These are phyloP conservation scores for Pelobates cultripes DNA, from an alignment of 2,797 vertebrate genomes.

Conservation along the genomic window DNA sequence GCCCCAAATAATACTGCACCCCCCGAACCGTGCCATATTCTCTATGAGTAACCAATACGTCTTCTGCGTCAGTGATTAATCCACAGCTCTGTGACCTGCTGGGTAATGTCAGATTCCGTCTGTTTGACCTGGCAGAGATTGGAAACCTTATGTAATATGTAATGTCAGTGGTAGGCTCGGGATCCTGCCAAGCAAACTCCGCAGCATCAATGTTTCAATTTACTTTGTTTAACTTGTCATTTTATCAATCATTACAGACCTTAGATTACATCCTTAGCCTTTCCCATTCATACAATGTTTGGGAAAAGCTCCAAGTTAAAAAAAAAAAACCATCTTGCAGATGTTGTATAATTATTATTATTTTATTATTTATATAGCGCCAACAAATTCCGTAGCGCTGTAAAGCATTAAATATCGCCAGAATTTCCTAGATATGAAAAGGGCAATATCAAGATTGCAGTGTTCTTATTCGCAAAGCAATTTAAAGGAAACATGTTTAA, in stretches of 20 bases:
- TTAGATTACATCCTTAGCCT: neutral
- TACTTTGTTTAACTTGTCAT: slow-evolving; percentile 66
- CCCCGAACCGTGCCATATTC: slow-evolving; percentile 37
- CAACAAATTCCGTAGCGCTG: no score
- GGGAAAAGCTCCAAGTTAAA: no score
- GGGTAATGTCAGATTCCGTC: slow-evolving; percentile 60
- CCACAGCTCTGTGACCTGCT: slow-evolving; percentile 58
- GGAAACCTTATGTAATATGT: slow-evolving; percentile 49
- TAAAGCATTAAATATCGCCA: no score
- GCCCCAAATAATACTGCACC: neutral
- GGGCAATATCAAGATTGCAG: no score
- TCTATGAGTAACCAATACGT: slow-evolving; percentile 61
- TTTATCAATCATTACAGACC: slow-evolving; percentile 74
- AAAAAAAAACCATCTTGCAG: no score
- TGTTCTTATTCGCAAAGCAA: no score
- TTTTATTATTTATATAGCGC: no score
- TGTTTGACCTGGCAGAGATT: slow-evolving; percentile 71
- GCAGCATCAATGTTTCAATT: slow-evolving; percentile 58
- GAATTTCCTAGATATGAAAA: no score
- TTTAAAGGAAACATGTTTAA: no score
- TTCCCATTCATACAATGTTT: no score
- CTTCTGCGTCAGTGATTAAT: slow-evolving; percentile 57
- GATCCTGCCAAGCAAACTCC: slow-evolving; percentile 18
- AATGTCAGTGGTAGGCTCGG: slow-evolving; percentile 69
- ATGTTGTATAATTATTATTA: no score